phyloP scores from a whole-genome alignment of 2,888 invertebrate species.

The Pedicia rivosa region DNA sequence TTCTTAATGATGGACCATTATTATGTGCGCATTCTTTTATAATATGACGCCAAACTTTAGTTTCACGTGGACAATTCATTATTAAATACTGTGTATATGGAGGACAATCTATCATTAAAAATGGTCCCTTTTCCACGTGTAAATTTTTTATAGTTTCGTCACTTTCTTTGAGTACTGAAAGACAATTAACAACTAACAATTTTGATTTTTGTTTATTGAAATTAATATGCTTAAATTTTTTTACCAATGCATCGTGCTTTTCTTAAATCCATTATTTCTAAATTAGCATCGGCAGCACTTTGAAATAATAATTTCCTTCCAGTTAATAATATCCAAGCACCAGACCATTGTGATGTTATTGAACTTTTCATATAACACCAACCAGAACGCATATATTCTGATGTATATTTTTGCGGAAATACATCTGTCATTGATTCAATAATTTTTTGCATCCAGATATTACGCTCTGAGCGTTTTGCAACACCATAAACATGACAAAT shows the following conservation, averaged over 20 bases:
- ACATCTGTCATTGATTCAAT: constrained; percentile 52
- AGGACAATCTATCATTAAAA: constrained; percentile 51
- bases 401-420: constrained; percentile 49
- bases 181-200: constrained; percentile 3
- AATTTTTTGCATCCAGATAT: constrained; percentile 64
- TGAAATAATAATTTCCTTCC: constrained; percentile 38
- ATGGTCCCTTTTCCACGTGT: constrained; percentile 42
- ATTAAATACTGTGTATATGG: constrained; percentile 51
- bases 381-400: constrained; percentile 58
- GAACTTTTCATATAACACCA: constrained; percentile 70
- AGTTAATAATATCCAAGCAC: constrained; percentile 65
- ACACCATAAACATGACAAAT: constrained; percentile 29
- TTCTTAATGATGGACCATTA: constrained; percentile 64
- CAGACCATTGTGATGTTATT: constrained; percentile 56
- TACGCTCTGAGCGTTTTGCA: constrained; percentile 28
- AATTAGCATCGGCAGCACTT: constrained; percentile 28
- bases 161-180: constrained; percentile 44
- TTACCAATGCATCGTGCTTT: constrained; percentile 67
- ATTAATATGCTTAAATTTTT: constrained; percentile 12
- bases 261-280: constrained; percentile 54
- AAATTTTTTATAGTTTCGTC: constrained; percentile 38
- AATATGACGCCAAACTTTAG: constrained; percentile 62
- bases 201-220: constrained; percentile 3
- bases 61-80: constrained; percentile 52
- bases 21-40: constrained; percentile 60